Base-by-base conservation (phyloP, 2,797 vertebrate species). In the Microctenopoma stevenorrisi region DNA sequence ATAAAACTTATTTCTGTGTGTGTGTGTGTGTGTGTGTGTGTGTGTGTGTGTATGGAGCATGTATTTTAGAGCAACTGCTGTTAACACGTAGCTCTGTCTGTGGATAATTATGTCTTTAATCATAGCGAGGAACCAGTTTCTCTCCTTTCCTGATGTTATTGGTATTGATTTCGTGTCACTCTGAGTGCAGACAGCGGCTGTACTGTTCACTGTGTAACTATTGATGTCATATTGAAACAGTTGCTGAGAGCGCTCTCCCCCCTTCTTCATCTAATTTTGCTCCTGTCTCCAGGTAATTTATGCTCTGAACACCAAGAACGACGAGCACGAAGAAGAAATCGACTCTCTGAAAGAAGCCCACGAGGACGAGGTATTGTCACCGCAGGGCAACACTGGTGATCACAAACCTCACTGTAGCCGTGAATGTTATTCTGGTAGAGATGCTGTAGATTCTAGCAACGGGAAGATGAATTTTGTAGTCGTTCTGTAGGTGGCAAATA, bases 221-320 rank as follows among this genome's bases (percentile, higher is more conserved):
- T 82, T 1, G 66, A 83, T 76, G 69, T 42, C 25, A 53, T 68
- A 47, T 47, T 30, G 68, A 59, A 81, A 60, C 59, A 9, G 77
- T 58, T 73, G 40, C 72, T 63, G 42, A 64, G 30, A 15, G 33
- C 2, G 14, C n/a, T 47, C 18, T 18, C 18, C 18, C 18, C 48
- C 13, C 28, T 2, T 65, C 30, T 33, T 78, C 60, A 63, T 66
- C 58, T 47, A 0, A 40, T 55, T 76, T 47, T 64, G 72, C 43
- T 18, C 74, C 82, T 81, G 67, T 86, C 78, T 79, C 5, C 86
- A 99, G 98, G 98, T 99, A n/a, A 98, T 99, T 88, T 99, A 99
- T 70, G 97, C 98, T 62, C 95, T 99, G 83, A 99, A 99, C 92
- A 99, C 98, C 75, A 98, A 98, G 90, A 99, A 98, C 50, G 98